Base-by-base conservation (phyloP, 1,140 invertebrate species). In the Euglossa dilemma region DNA sequence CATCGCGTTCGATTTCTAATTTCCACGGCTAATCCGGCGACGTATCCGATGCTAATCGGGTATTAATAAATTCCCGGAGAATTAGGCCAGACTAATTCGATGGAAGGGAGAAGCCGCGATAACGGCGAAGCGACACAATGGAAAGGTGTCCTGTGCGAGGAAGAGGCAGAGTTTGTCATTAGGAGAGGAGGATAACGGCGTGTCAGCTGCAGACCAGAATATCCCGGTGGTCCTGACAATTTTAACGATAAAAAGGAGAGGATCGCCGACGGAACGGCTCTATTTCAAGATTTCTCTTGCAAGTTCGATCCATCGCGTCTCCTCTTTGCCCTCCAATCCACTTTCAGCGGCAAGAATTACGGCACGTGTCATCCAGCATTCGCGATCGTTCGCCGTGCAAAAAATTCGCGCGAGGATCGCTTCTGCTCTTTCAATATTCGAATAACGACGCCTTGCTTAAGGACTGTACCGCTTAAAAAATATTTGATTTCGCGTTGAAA, bases 241-340 rank as follows among this genome's bases (percentile, higher is more conserved):
- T 72, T 71, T 43, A 71, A 79, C 76, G 59, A 84, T 63, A 57
- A 71, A 78, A 70, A 78, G 74, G 18, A 45, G 77, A 86, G 63
- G 45, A 87, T 74, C 45, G 43, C 23, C 85, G 79, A 77, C 77
- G 61, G 80, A 84, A 86, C 80, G 47, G 64, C 80, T 84, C 71
- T 54, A 84, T 86, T 86, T 67, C 70, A 52, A 83, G 77, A 76
- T 84, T 77, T 86, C 74, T 52, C 70, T 74, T 59, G 80, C 79
- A 86, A 83, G 81, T 85, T 85, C 73, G 83, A 81, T 63, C 66
- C 71, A 72, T 70, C 25, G 72, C 25, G 50, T 50, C n/a, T n/a
- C 43, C 73, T 71, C 72, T 77, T 63, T 76, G 75, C 82, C 85
- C 77, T 86, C 36, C 36, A 36, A 47, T 67, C 72, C 70, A 56